Conservation (phyloP, 2,113 vertebrate species). For the Callospermophilus lateralis region DNA sequence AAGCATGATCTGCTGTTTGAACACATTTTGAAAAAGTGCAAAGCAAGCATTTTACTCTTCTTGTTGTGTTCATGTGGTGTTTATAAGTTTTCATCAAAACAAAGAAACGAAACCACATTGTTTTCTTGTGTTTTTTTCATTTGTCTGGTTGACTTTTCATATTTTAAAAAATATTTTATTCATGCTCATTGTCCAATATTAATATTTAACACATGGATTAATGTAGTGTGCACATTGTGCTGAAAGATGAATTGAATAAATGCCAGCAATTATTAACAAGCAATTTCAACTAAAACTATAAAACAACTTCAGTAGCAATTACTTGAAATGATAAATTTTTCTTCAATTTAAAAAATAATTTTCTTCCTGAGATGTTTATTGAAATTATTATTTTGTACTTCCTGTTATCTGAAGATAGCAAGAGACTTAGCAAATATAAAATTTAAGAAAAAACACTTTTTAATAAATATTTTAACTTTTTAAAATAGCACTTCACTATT, state of each 20-base stretch:
- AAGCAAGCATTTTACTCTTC: not conserved
- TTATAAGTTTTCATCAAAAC: conserved; percentile 53
- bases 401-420: conserved; percentile 44
- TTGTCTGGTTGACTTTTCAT: not conserved
- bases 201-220: conserved; percentile 59
- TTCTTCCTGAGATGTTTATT: conserved; percentile 47
- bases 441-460: conserved; percentile 52
- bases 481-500: conserved; percentile 50
- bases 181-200: not conserved
- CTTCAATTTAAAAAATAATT: conserved; percentile 62
- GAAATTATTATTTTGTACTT: conserved; percentile 48
- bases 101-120: not conserved
- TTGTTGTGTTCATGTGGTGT: not conserved
- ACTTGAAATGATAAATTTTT: conserved; percentile 55
- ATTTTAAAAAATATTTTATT: conserved; percentile 52
- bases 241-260: conserved; percentile 51
- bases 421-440: conserved; percentile 54
- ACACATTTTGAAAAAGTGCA: not conserved
- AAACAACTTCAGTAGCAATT: conserved; percentile 63
- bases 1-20: not conserved
- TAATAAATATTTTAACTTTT: conserved; percentile 56
- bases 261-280: conserved; percentile 55
- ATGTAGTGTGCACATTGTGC: not conserved
- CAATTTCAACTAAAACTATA: conserved; percentile 67
- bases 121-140: not conserved